Evolutionary conservation across 2,113 vertebrate genomes (phyloP).

Genomic region (Hippocampus abdominalis): DNA sequence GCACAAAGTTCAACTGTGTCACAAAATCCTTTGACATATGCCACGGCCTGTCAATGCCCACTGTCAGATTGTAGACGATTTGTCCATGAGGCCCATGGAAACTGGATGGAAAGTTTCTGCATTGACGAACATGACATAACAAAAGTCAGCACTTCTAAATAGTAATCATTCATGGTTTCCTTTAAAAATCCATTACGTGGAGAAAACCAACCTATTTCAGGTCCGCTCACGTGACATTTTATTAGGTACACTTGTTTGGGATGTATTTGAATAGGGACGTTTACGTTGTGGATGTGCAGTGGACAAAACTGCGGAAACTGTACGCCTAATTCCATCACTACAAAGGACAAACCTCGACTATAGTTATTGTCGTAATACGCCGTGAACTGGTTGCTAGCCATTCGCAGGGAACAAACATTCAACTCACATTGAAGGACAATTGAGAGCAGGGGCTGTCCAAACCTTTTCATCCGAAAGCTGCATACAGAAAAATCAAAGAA

Average conservation of each 20-base stretch:
- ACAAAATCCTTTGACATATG: constrained; percentile 44
- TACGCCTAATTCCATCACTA: background rate
- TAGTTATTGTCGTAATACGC: too few relatives aligned
- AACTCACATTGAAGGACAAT: too few relatives aligned
- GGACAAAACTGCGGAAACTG: background rate
- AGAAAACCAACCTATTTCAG: background rate
- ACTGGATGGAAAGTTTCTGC: constrained; percentile 55
- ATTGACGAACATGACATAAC: background rate
- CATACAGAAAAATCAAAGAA: too few relatives aligned
- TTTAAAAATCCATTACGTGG: background rate
- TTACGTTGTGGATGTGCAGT: background rate
- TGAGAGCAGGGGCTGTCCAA: too few relatives aligned
- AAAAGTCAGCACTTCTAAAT: background rate
- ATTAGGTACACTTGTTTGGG: background rate
- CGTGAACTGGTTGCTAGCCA: too few relatives aligned
- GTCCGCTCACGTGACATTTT: background rate
- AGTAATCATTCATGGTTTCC: background rate
- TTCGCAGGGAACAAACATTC: too few relatives aligned
- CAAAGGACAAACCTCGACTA: background rate
- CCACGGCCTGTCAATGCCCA: constrained; percentile 54
- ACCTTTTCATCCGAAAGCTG: too few relatives aligned
- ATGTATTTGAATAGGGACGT: background rate
- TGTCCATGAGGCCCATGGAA: constrained; percentile 33
- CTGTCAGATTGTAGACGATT: constrained; percentile 37
- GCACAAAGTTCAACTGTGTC: constrained; percentile 47